Conservation (phyloP, 2,113 vertebrate genomes). For the Echinops telfairi region DNA sequence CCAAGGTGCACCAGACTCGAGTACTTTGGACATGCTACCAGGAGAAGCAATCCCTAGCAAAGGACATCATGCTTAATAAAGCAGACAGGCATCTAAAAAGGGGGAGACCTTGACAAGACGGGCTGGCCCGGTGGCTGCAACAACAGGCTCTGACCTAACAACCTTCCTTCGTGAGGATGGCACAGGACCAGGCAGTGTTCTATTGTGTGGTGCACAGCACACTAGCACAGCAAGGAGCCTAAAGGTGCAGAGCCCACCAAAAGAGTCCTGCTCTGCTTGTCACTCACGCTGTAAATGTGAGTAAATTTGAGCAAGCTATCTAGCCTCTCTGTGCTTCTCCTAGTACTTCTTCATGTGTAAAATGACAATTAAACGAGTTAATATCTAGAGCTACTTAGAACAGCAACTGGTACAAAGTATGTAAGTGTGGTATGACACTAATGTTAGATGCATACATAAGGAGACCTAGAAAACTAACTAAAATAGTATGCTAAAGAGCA, state of each 20-base stretch:
- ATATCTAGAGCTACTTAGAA: neutral
- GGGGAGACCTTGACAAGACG: no score
- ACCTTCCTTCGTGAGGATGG: no score
- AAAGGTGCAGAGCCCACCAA: neutral
- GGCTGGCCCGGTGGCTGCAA: no score
- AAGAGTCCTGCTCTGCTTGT: neutral
- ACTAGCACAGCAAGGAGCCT: neutral
- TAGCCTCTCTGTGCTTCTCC: neutral
- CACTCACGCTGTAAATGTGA: neutral
- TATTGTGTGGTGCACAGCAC: no score
- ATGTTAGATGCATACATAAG: neutral
- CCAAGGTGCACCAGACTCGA: no score
- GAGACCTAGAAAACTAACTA: neutral
- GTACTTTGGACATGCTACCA: no score
- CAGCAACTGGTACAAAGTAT: neutral
- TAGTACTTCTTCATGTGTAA: neutral
- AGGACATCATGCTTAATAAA: no score
- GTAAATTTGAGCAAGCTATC: neutral
- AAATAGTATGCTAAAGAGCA: neutral
- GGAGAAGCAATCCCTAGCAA: no score
- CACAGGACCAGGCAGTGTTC: no score
- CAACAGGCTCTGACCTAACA: no score
- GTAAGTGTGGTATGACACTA: neutral
- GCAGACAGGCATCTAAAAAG: no score
- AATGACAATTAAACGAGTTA: slow-evolving; percentile 1